Percentiles rank a stretch among this genome's conserved stretches.
These are phyloP conservation scores for Galerucella pusilla DNA, from an alignment of 2,888 invertebrate genomes.

Conservation along the genomic window DNA sequence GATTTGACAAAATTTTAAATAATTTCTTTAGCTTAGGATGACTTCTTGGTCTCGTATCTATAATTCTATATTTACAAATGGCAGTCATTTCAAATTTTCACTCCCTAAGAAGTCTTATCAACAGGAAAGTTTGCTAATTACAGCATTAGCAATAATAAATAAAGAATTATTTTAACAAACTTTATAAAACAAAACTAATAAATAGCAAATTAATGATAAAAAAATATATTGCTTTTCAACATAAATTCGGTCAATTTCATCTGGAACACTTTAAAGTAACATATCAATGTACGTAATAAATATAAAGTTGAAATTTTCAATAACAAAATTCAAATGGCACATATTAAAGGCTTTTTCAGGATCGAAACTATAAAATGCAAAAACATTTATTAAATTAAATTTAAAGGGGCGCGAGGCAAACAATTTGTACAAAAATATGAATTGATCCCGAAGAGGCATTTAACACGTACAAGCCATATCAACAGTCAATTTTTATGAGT, in stretches of 20 bases:
- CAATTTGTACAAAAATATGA: conserved; percentile 2
- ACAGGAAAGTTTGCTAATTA: conserved; percentile 50
- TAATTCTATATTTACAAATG: conserved; percentile 59
- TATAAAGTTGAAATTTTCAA: background rate
- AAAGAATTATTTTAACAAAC: conserved; percentile 26
- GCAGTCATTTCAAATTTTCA: conserved; percentile 54
- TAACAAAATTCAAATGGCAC: background rate
- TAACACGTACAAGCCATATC: background rate
- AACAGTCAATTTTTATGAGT: conserved; percentile 3
- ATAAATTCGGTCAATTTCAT: conserved; percentile 23
- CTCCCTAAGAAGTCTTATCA: conserved; percentile 48
- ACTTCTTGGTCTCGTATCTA: conserved; percentile 43
- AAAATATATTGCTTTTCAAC: conserved; percentile 17
- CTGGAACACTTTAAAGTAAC: conserved; percentile 20
- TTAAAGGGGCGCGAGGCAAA: background rate
- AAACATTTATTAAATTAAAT: background rate
- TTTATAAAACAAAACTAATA: conserved; percentile 31
- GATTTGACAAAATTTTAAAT: conserved; percentile 12
- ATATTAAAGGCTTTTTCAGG: background rate
- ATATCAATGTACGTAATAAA: conserved; percentile 11
- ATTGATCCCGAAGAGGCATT: conserved; percentile 11
- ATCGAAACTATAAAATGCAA: background rate
- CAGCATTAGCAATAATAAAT: conserved; percentile 16
- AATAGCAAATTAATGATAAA: conserved; percentile 17
- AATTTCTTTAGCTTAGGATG: background rate